Conservation (phyloP, 2,797 vertebrate genomes). For the Sebastes hubbsi region DNA sequence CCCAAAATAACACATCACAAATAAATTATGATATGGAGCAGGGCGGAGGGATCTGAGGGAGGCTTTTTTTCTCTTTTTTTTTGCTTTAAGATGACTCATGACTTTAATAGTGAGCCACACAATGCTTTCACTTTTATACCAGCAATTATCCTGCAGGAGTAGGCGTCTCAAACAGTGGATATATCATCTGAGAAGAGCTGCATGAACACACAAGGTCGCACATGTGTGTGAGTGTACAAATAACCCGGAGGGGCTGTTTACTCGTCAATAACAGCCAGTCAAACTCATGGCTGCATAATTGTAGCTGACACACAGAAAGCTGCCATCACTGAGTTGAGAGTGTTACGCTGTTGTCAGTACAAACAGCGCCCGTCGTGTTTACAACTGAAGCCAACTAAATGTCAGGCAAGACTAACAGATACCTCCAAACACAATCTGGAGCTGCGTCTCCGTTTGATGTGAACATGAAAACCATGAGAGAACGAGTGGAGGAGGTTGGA, state of each 20-base stretch:
- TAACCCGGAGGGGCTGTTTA: not conserved
- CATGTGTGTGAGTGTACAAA: not conserved
- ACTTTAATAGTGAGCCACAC: conserved; percentile 31
- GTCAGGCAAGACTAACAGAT: conserved; percentile 5
- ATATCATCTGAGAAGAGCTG: not conserved
- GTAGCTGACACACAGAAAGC: not conserved
- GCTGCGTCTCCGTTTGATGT: not conserved
- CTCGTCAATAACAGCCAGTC: conserved; percentile 3
- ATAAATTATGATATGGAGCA: not conserved
- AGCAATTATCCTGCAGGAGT: conserved; percentile 49
- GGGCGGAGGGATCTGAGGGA: conserved; percentile 13
- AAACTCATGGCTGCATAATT: not conserved
- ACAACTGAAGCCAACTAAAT: not conserved
- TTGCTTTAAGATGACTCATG: conserved; percentile 41
- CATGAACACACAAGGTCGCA: not conserved
- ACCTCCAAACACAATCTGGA: conserved; percentile 8
- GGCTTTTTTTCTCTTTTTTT: not conserved
- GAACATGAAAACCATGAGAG: not conserved
- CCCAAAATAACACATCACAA: conserved; percentile 1
- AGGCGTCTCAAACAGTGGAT: conserved; percentile 37
- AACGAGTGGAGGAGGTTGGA: not conserved
- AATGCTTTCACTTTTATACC: conserved; percentile 43
- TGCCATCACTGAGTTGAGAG: conserved; percentile 2
- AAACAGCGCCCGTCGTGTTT: conserved; percentile 34
- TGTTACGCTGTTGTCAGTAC: not conserved